Evolutionary conservation across 2,113 vertebrate species (phyloP).

Genomic region (Bubo bubo): DNA sequence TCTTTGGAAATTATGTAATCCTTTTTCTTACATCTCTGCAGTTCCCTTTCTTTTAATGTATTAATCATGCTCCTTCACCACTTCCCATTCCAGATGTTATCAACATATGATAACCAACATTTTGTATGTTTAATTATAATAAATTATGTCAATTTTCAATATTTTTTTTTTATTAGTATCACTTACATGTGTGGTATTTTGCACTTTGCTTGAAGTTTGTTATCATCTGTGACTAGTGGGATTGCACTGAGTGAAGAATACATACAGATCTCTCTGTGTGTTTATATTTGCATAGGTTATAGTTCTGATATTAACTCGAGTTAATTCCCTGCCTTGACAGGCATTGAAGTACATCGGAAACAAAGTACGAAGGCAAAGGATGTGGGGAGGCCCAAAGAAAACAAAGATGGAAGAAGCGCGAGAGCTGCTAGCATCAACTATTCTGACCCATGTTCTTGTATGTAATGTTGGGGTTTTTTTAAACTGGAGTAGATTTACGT

Average conservation of each 20-base stretch:
- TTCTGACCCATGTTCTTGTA: slow-evolving; percentile 93
- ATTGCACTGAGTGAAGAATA: neutral
- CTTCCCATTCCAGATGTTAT: neutral
- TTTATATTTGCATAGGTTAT: neutral
- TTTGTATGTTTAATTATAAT: neutral
- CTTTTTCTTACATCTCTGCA: neutral
- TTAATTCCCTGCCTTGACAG: slow-evolving; percentile 65
- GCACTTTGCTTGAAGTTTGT: neutral
- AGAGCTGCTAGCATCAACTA: slow-evolving; percentile 93
- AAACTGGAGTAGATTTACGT: neutral
- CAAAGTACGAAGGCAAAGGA: slow-evolving; percentile 94
- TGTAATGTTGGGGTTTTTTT: neutral
- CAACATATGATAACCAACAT: neutral
- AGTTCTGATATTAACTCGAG: neutral
- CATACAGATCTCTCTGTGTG: rapidly evolving
- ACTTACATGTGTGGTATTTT: neutral
- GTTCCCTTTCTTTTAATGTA: neutral
- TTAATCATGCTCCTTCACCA: neutral
- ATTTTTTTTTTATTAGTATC: neutral
- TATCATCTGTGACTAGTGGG: neutral
- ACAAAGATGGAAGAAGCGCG: slow-evolving; percentile 98
- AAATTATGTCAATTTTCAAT: neutral
- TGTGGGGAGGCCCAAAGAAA: slow-evolving; percentile 98
- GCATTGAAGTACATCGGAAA: slow-evolving; percentile 95
- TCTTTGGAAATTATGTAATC: neutral